Base-by-base conservation (phyloP, 2,113 vertebrate genomes). In the Eurypyga helias region DNA sequence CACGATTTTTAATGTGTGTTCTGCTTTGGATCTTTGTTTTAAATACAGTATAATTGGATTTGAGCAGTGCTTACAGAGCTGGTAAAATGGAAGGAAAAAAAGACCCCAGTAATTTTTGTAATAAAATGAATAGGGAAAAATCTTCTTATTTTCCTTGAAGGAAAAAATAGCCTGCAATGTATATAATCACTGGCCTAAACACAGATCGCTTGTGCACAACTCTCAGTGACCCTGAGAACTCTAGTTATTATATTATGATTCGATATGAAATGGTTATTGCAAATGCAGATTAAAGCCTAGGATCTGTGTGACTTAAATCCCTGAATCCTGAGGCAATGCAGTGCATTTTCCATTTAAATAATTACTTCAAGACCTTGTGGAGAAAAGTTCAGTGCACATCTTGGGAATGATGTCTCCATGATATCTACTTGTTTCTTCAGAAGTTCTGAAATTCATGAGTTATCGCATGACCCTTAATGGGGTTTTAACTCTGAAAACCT, bases 101-200 rank as follows among this genome's bases (percentile, higher is more conserved):
- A 20, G 17, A 1, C 0, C 2, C 4, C 7, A 41, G 9, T 72
- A 48, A n/a, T 54, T 66, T 67, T 62, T 58, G 17, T 43, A n/a
- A 36, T 48, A 77, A 85, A 45, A 51, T 6, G 26, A 58, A 66
- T 55, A 58, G 13, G 8, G 51, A 81, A 52, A 48, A 17, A 1
- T 6, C 3, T 38, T 6, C 3, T 38, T 75, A 12, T 77, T 70
- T 90, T 10, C 83, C 14, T 78, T 33, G 16, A 77, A 62, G 31
- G 21, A 57, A 72, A 71, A 41, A 41, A 29, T 24, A 55, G 4
- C 58, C 67, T 85, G 21, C 52, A 57, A 34, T 16, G 10, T 64
- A 13, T 62, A 8, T 57, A n/a, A 52, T 52, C 38, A 13, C 29
- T 64, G n/a, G 38, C 26, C 17, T 61, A 67, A 78, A 73, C 36